A percentile compares a stretch with the other conserved stretches of the same genome.
Evolutionary conservation across 2,888 invertebrate species (phyloP).

Genomic region (Phengaris arion): DNA sequence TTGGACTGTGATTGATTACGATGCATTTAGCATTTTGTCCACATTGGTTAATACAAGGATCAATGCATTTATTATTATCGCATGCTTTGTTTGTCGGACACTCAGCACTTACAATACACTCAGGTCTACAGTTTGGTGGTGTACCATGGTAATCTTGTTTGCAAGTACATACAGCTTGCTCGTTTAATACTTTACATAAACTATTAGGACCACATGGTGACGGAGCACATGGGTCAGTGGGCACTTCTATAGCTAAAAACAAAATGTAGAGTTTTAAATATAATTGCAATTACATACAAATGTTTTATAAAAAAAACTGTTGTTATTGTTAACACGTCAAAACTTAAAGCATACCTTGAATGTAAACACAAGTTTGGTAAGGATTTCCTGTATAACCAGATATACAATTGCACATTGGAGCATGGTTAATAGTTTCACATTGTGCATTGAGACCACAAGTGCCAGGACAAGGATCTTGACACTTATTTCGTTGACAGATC

Average conservation of each 20-base stretch:
- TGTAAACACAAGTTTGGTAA: conserved; percentile 60
- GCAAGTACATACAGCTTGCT: conserved; percentile 86
- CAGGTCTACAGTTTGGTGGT: conserved; percentile 86
- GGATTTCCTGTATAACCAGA: conserved; percentile 83
- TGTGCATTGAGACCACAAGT: conserved; percentile 86
- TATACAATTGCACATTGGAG: conserved; percentile 84
- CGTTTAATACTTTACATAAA: conserved; percentile 85
- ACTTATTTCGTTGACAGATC: conserved; percentile 87
- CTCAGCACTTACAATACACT: conserved; percentile 85
- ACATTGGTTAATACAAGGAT: conserved; percentile 86
- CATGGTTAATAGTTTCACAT: conserved; percentile 86
- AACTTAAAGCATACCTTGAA: conserved; percentile 53
- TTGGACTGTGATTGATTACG: conserved; percentile 85
- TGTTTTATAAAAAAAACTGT: background rate
- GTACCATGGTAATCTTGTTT: conserved; percentile 81
- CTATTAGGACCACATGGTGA: conserved; percentile 92
- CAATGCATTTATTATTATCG: conserved; percentile 83
- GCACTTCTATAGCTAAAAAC: conserved; percentile 53
- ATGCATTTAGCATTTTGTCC: conserved; percentile 86
- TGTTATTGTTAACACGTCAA: background rate
- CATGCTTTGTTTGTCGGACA: conserved; percentile 84
- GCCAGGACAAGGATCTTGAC: conserved; percentile 87
- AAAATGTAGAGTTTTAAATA: conserved; percentile 24
- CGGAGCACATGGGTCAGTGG: conserved; percentile 83
- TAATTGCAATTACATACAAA: conserved; percentile 12